Percentiles rank a stretch among this genome's conserved stretches.
Evolutionary conservation across 53 echinoderm and acorn worm genomes (phyloP).

Genomic region (Stichopus horrens): DNA sequence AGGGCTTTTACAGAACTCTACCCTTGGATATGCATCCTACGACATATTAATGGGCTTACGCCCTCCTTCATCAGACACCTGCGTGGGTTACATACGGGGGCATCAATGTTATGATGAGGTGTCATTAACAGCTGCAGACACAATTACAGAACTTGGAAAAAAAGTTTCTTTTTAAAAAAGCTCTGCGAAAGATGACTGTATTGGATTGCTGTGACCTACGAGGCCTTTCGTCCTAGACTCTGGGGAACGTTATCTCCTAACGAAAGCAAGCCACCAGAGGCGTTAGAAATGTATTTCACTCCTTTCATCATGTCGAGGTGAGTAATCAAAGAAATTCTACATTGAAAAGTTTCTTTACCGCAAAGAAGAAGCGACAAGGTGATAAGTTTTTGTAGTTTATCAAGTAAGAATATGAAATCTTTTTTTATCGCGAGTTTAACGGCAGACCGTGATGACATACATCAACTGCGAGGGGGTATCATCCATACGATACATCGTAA

Average conservation of each 20-base stretch:
- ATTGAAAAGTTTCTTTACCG: not conserved
- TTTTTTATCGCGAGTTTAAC: not conserved
- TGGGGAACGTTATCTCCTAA: not conserved
- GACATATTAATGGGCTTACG: not conserved
- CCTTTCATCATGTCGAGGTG: not conserved
- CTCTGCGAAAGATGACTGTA: not conserved
- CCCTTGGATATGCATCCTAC: not conserved
- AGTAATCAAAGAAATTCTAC: not conserved
- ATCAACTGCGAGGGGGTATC: too few relatives aligned
- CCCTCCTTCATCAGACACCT: not conserved
- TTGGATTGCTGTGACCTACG: not conserved
- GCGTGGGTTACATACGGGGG: not conserved
- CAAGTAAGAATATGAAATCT: too few relatives aligned
- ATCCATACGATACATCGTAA: too few relatives aligned
- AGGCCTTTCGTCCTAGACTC: not conserved
- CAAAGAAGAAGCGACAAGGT: not conserved
- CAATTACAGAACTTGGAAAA: not conserved
- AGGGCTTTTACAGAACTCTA: not conserved
- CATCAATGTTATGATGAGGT: not conserved
- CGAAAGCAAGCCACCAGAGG: not conserved
- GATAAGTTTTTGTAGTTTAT: not conserved
- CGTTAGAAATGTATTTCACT: not conserved
- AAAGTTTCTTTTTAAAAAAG: not conserved
- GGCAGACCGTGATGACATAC: not conserved
- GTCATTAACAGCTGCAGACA: not conserved